Evolutionary conservation across 2,113 vertebrate genomes (phyloP).

Genomic region (Delphinapterus leucas): DNA sequence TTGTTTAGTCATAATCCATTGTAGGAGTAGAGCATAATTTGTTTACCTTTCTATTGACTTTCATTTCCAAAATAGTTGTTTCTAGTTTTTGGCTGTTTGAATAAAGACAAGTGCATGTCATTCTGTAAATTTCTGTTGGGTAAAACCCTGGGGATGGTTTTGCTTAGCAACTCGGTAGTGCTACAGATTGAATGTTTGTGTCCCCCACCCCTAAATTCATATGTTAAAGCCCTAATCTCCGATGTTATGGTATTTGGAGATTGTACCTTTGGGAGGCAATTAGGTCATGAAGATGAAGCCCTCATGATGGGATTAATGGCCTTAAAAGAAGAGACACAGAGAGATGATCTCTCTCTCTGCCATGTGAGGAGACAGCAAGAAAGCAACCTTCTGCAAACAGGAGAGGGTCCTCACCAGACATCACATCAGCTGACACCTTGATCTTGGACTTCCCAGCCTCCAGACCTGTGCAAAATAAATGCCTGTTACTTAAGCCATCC

Average conservation of each 20-base stretch:
- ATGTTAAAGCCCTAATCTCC: background rate
- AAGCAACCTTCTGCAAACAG: background rate
- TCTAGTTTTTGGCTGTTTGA: background rate
- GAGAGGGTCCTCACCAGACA: too few relatives aligned
- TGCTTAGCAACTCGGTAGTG: background rate
- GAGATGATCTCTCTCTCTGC: background rate
- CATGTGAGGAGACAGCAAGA: rapidly evolving
- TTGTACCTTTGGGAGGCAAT: background rate
- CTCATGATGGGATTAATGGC: background rate
- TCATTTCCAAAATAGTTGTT: background rate
- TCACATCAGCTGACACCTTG: too few relatives aligned
- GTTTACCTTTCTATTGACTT: background rate
- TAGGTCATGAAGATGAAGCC: background rate
- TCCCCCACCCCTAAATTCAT: background rate
- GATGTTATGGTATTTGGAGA: background rate
- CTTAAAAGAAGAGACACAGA: background rate
- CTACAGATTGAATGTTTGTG: background rate
- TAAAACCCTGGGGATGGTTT: background rate
- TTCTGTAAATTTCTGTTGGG: background rate
- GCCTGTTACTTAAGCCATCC: too few relatives aligned
- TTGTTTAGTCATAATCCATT: background rate
- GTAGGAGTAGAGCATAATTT: background rate
- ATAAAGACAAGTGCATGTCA: background rate
- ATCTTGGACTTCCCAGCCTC: background rate
- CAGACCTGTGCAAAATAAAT: background rate